Evolutionary conservation across 1,140 invertebrate genomes (phyloP).

Genomic region (Caenorhabditis remanei): DNA sequence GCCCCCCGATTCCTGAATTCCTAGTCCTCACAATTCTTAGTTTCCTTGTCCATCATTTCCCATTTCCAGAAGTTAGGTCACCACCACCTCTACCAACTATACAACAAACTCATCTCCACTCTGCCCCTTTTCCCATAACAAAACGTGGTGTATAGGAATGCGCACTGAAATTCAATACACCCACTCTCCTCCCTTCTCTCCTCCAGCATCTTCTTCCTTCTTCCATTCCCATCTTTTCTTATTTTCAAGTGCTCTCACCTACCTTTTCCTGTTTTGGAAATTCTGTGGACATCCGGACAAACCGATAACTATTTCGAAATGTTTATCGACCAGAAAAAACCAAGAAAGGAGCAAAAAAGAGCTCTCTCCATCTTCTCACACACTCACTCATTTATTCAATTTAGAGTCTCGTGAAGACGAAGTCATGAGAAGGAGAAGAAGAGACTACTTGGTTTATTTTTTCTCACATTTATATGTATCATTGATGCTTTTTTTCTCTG

Average conservation of each 20-base stretch:
- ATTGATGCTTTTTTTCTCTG: no score
- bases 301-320: background rate
- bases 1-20: no score
- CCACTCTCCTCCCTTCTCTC: background rate
- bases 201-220: background rate
- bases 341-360: background rate
- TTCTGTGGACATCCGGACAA: no score
- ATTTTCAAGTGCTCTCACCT: slow-evolving; percentile 13
- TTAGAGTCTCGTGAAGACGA: background rate
- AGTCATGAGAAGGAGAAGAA: background rate
- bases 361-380: background rate
- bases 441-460: background rate
- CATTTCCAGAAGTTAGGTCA: no score
- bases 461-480: background rate
- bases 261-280: background rate
- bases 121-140: background rate
- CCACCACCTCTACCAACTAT: background rate
- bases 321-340: background rate
- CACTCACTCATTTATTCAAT: slow-evolving; percentile 19
- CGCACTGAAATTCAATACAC: slow-evolving; percentile 37
- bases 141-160: background rate
- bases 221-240: background rate
- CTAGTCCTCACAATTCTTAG: no score
- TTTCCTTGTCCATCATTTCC: no score
- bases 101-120: background rate